Base-by-base conservation (phyloP, 2,113 vertebrate species). In the Rhea americana region DNA sequence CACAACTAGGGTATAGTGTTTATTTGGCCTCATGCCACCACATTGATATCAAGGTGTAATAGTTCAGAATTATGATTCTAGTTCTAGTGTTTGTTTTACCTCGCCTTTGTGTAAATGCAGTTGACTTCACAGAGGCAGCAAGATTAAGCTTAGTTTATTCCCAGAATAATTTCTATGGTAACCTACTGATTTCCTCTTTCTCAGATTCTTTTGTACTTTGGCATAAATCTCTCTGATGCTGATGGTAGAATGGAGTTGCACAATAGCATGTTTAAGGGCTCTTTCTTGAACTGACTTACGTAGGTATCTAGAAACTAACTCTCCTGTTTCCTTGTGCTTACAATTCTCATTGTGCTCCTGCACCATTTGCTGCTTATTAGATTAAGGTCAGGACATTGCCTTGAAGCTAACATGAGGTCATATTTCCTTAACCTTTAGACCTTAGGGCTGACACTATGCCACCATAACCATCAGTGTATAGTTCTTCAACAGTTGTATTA, bases 271-370 rank as follows among this genome's bases (percentile, higher is more conserved):
- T 41, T n/a, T 14, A n/a, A 11, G 12, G 22, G 11, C 76, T 47
- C 15, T 32, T 35, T 21, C 30, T 87, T 62, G 32, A 18, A 48
- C 32, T 79, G 39, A 22, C 21, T 48, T 56, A 9, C 3, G 21
- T 18, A 41, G n/a, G 6, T 22, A 72, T n/a, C 66, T 56, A 13
- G 12, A 39, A 26, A 63, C 0, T 0, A 63, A 5, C 47, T 62
- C 25, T 55, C 62, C 55, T 55, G 48, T 72, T 41, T n/a, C 11
- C n/a, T 24, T 72, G 50, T 65, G 50, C 28, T 35, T 41, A 28
- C 48, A 41, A 41, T n/a, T 56, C 41, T 37, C 13, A 22, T 1
- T 0, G 7, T 14, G 58, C 66, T 72, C 8, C 2, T 55, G 47
- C 47, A 63, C 21, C 8, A 20, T 21, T 12, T n/a, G 26, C 48